Evolutionary conservation across 2,113 vertebrate genomes (phyloP).

Genomic region (Muntiacus muntjak): DNA sequence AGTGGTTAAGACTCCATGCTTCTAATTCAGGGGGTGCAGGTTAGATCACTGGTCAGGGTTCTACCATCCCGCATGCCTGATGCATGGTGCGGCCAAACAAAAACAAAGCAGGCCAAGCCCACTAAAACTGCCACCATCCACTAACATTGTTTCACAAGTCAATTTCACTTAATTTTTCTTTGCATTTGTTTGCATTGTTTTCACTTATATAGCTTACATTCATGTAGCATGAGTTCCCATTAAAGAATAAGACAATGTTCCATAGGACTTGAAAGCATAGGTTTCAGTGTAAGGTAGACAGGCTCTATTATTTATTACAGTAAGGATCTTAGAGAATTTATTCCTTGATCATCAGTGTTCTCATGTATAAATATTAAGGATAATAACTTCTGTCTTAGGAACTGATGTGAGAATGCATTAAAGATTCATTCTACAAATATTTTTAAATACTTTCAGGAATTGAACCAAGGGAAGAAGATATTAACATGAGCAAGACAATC

Average conservation of each 20-base stretch:
- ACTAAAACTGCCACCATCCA: not conserved
- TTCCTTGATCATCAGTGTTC: not conserved
- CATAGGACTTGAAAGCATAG: not conserved
- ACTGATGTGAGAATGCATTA: not conserved
- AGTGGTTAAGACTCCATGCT: not conserved
- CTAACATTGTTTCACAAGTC: not conserved
- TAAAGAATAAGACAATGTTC: not conserved
- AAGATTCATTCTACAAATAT: not conserved
- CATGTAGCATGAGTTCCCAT: not conserved
- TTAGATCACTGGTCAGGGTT: not conserved
- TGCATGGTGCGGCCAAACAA: not conserved
- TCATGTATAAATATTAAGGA: not conserved
- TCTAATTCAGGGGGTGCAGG: not conserved
- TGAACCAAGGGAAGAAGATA: not conserved
- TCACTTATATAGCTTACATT: not conserved
- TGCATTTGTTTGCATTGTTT: not conserved
- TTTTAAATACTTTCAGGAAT: not conserved
- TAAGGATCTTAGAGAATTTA: not conserved
- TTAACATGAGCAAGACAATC: not conserved
- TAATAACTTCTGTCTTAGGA: not conserved
- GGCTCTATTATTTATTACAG: not conserved
- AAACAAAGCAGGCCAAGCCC: not conserved
- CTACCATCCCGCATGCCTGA: not conserved
- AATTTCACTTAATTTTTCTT: not conserved
- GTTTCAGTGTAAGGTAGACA: not conserved